These are phyloP conservation scores for Unio pictorum DNA, from an alignment of 2,888 invertebrate species.

Conservation along the genomic window DNA sequence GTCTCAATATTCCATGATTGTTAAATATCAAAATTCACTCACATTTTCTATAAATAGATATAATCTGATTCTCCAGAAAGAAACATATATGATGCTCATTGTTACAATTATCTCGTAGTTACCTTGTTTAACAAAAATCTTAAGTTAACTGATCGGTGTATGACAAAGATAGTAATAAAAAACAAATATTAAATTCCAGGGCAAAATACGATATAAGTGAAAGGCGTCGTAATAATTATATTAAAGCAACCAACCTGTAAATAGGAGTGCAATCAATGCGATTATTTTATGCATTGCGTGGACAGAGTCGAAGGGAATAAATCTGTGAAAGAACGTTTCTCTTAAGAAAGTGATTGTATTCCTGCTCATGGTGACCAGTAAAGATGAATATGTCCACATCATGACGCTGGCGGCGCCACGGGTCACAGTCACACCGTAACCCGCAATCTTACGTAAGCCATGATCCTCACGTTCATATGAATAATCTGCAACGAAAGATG, in stretches of 20 bases:
- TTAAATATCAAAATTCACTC: no score
- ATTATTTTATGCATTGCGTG: constrained; percentile 77
- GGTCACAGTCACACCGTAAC: constrained; percentile 77
- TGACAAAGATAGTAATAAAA: no score
- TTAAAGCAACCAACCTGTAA: constrained; percentile 72
- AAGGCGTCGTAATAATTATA: no score
- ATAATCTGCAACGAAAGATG: constrained; percentile 71
- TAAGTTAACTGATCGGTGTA: no score
- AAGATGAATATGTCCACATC: constrained; percentile 77
- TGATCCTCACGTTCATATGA: constrained; percentile 76
- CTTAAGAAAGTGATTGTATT: constrained; percentile 76
- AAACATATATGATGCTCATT: no score
- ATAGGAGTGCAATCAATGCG: constrained; percentile 75
- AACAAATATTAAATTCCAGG: no score
- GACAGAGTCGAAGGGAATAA: constrained; percentile 77
- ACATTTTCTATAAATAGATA: no score
- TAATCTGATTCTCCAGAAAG: no score
- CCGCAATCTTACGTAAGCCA: constrained; percentile 76
- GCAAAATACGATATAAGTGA: no score
- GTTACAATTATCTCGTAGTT: no score
- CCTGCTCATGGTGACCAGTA: constrained; percentile 78
- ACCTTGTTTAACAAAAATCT: no score
- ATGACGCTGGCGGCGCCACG: constrained; percentile 78
- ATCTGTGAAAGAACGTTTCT: constrained; percentile 75
- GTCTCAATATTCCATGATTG: no score